Base-by-base conservation (phyloP, 2,113 vertebrate species). In the Ammodytes dubius region DNA sequence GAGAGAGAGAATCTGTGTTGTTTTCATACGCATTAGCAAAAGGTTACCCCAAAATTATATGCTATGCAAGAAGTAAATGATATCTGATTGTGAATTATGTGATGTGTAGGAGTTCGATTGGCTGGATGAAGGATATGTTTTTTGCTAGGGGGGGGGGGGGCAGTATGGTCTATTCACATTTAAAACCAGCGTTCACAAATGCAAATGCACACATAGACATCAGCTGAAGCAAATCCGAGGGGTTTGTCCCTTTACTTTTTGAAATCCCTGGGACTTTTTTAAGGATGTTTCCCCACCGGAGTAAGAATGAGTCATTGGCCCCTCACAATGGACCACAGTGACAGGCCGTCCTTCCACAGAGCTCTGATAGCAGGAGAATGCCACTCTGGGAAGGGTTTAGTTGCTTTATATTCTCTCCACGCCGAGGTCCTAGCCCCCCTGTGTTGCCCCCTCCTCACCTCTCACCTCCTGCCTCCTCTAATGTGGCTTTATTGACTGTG, bases 401-500 rank as follows among this genome's bases (percentile, higher is more conserved):
- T 7, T 50, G 56, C 85, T 90, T 91, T 91, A 87, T 91, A 92
- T 92, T 88, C 88, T 79, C 75, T 72, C 90, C 88, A 89, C 69
- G 61, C 86, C 9, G 45, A 84, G 92, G 89, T 92, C 92, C 80
- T 88, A 85, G 88, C 84, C 89, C 27, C 88, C 83, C 88, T 78
- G 80, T 81, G 79, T 88, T 27, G 27, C 78, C 86, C 91, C 90
- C 82, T 27, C 87, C 80, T 88, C 90, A 87, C 89, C 90, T 84
- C 83, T 91, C 83, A 91, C 90, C 89, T 90, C 85, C 84, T 82
- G 88, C 87, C 92, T 88, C 79, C 82, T 88, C 90, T 90, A 91
- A 92, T 91, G 91, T 90, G 90, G 76, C 88, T 93, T 93, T 94
- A 94, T 92, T 92, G 92, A 93, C 91, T 94, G 91, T 94, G 93